Conservation (phyloP, 1,140 invertebrate species). For the Polypedilum pembai region DNA sequence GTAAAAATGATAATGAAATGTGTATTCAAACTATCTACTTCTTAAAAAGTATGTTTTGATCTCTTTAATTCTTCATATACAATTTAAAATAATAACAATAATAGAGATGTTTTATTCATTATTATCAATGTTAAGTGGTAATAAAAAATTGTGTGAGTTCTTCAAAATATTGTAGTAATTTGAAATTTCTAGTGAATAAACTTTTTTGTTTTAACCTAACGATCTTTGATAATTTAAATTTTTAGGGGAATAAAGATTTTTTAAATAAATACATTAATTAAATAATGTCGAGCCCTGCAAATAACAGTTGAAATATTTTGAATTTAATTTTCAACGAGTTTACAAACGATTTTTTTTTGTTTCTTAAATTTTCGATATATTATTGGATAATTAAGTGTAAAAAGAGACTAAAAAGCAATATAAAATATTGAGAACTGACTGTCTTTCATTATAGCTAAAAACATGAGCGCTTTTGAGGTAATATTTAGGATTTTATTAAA, state of each 20-base stretch:
- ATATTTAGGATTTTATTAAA: not conserved
- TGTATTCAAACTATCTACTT: not conserved
- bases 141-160: not conserved
- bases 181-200: not conserved
- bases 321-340: no score
- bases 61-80: slow-evolving; percentile 1
- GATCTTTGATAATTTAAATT: not conserved
- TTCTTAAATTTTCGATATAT: not conserved
- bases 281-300: no score
- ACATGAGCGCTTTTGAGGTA: slow-evolving; percentile 41
- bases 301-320: no score
- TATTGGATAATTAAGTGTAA: not conserved
- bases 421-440: no score
- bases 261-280: no score
- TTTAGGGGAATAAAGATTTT: no score
- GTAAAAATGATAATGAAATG: no score
- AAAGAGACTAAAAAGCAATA: not conserved
- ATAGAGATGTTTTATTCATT: not conserved
- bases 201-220: not conserved
- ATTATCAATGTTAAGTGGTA: not conserved
- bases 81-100: not conserved
- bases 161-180: not conserved
- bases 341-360: not conserved
- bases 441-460: not conserved
- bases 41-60: slow-evolving; percentile 4